Percentiles rank a stretch among this genome's conserved stretches.
Conservation (phyloP, 2,888 invertebrate genomes). For the Drosophila neotestacea region DNA sequence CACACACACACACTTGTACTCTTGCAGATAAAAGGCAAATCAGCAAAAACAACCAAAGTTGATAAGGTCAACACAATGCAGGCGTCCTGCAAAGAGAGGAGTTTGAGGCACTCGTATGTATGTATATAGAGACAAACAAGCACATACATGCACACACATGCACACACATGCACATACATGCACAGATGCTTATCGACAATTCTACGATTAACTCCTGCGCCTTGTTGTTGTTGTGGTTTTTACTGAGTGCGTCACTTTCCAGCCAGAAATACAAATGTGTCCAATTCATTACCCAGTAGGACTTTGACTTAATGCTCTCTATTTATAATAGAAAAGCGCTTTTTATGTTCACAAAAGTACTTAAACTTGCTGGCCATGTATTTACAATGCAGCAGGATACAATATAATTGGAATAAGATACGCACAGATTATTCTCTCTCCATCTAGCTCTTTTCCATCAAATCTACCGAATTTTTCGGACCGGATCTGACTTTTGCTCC, state of each 20-base stretch:
- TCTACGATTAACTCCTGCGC: conserved; percentile 53
- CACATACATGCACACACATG: not conserved
- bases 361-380: too few species aligned
- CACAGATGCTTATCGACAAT: conserved; percentile 39
- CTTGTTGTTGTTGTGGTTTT: conserved; percentile 16
- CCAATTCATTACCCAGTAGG: conserved; percentile 27
- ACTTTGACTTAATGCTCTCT: not conserved
- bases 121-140: conserved; percentile 9
- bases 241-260: conserved; percentile 36
- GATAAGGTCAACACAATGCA: conserved; percentile 39
- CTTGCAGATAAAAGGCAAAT: conserved; percentile 58
- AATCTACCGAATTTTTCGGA: too few species aligned
- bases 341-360: not conserved
- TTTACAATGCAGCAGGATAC: too few species aligned
- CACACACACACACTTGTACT: not conserved
- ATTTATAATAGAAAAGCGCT: not conserved
- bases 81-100: conserved; percentile 59
- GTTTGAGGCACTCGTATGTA: conserved; percentile 11
- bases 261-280: conserved; percentile 6
- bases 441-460: too few species aligned
- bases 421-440: too few species aligned
- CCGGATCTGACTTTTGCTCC: too few species aligned
- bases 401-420: too few species aligned
- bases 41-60: conserved; percentile 38
- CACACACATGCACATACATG: conserved; percentile 17